phyloP scores from a whole-genome alignment of 2,888 invertebrate species.

The Chesias legatella region DNA sequence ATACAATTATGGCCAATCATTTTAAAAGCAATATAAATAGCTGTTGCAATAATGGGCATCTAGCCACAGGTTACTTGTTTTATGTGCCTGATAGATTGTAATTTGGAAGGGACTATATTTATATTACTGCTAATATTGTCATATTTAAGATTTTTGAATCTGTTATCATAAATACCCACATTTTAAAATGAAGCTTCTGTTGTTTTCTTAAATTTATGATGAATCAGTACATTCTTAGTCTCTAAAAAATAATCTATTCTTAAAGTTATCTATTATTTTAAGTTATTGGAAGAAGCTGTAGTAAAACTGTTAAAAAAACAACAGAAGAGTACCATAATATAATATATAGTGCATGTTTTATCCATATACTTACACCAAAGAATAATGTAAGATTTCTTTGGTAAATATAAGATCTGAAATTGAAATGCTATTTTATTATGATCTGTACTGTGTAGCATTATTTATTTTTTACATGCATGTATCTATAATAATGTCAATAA shows the following conservation, averaged over 20 bases:
- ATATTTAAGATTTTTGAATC: conserved; percentile 2
- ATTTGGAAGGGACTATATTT: conserved; percentile 4
- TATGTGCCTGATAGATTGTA: conserved; percentile 8
- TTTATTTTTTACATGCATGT: conserved; percentile 49
- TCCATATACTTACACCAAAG: conserved; percentile 27
- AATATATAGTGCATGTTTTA: too few species aligned
- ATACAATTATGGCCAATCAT: too few species aligned
- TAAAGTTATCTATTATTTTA: too few species aligned
- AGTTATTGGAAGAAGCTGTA: too few species aligned
- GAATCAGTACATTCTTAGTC: too few species aligned
- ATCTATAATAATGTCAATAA: conserved; percentile 36
- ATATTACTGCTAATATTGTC: conserved; percentile 4
- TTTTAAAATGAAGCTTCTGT: too few species aligned
- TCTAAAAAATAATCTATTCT: too few species aligned
- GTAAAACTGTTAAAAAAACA: too few species aligned
- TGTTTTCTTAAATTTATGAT: too few species aligned
- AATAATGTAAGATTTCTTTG: conserved; percentile 27
- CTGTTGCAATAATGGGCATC: too few species aligned
- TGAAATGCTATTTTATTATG: conserved; percentile 38
- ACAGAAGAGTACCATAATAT: too few species aligned
- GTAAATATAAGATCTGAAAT: conserved; percentile 45
- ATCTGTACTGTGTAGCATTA: conserved; percentile 47
- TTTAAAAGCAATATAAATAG: too few species aligned
- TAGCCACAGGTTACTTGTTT: background rate
- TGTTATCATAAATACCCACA: conserved; percentile 5